These are phyloP conservation scores for Antechinus flavipes DNA, from an alignment of 2,113 vertebrate species.

Conservation along the genomic window DNA sequence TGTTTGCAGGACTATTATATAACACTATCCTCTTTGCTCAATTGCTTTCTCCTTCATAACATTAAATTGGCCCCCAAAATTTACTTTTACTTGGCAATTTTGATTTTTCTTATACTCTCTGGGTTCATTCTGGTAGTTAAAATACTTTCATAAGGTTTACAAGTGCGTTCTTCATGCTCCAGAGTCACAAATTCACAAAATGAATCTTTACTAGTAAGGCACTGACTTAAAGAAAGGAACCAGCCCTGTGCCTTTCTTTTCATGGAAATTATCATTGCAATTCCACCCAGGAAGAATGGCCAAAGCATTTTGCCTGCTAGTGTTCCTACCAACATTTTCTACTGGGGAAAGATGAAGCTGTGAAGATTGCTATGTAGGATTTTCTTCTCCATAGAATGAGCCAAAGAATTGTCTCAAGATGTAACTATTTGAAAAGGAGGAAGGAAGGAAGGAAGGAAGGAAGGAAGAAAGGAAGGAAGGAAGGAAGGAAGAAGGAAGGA, in stretches of 20 bases:
- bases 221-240: constrained; percentile 15
- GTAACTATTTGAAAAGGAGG: constrained; percentile 35
- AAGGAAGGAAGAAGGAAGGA: background rate
- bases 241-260: background rate
- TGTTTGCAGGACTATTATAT: constrained; percentile 4
- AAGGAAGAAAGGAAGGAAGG: no score
- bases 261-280: background rate
- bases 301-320: background rate
- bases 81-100: constrained; percentile 28
- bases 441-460: background rate
- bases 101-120: constrained; percentile 35
- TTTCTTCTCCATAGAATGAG: background rate
- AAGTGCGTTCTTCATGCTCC: background rate
- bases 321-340: background rate
- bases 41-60: constrained; percentile 43
- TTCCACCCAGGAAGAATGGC: background rate
- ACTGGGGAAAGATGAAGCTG: background rate
- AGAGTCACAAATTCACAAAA: background rate
- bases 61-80: background rate
- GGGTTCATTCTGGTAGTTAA: constrained; percentile 6
- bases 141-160: constrained; percentile 18
- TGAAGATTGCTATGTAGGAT: background rate
- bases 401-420: background rate
- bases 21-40: background rate
- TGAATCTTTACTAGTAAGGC: background rate